Percentiles rank a stretch among this genome's conserved stretches.
phyloP scores from a whole-genome alignment of 2,888 invertebrate species.

The Drosophila hamatofila region DNA sequence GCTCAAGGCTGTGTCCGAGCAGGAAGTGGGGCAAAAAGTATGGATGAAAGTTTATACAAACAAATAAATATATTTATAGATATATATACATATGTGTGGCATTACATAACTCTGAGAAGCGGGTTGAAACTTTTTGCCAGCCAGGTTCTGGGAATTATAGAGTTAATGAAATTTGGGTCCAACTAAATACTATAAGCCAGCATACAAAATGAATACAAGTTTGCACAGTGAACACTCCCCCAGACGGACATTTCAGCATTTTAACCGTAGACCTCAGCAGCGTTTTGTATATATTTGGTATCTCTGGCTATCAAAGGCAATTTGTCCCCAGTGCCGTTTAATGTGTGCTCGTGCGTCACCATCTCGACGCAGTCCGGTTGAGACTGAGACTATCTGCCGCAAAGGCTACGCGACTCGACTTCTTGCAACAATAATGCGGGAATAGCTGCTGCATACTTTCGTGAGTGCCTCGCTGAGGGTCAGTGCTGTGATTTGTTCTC shows the following conservation, averaged over 20 bases:
- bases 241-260: slow-evolving; percentile 30
- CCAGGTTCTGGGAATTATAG: background rate
- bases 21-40: background rate
- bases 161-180: background rate
- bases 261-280: slow-evolving; percentile 10
- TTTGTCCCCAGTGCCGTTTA: slow-evolving; percentile 39
- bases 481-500: slow-evolving; percentile 43
- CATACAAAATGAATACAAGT: slow-evolving; percentile 56
- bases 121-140: background rate
- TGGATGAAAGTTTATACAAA: background rate
- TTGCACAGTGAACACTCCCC: slow-evolving; percentile 31
- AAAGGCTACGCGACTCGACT: background rate
- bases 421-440: slow-evolving; percentile 10
- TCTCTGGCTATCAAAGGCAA: slow-evolving; percentile 45
- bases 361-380: slow-evolving; percentile 11
- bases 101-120: slow-evolving; percentile 1
- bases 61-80: background rate
- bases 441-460: slow-evolving; percentile 30
- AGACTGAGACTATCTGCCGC: slow-evolving; percentile 19
- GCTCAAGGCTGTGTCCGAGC: background rate
- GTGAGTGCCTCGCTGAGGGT: slow-evolving; percentile 3
- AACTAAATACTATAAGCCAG: background rate
- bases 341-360: slow-evolving; percentile 37
- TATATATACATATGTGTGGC: background rate
- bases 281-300: slow-evolving; percentile 11